These are phyloP conservation scores for Capreolus pygargus DNA, from an alignment of 2,113 vertebrate species.

Conservation along the genomic window DNA sequence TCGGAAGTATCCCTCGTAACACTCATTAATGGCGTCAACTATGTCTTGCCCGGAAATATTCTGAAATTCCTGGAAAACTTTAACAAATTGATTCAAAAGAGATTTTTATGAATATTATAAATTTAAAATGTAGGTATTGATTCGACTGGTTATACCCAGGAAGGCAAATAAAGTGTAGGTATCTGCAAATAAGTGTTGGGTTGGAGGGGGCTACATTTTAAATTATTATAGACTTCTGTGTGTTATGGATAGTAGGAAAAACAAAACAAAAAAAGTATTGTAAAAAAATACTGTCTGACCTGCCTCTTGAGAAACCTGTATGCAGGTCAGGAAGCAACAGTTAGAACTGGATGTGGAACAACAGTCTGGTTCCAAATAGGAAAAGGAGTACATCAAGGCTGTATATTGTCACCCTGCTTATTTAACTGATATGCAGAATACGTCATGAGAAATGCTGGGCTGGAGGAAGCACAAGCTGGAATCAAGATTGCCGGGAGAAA, in stretches of 20 bases:
- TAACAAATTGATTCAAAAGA: background rate
- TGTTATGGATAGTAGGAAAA: background rate
- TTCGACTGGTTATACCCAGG: background rate
- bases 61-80: slow-evolving; percentile 89
- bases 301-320: too few relatives aligned
- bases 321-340: too few relatives aligned
- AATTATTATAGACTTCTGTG: background rate
- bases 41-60: slow-evolving; percentile 85
- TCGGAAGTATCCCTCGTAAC: slow-evolving; percentile 85
- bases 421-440: too few relatives aligned
- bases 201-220: background rate
- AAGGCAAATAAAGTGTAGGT: background rate
- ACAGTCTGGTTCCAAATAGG: too few relatives aligned
- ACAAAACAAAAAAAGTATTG: background rate
- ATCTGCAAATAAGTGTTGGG: background rate
- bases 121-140: background rate
- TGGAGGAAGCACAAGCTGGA: too few relatives aligned
- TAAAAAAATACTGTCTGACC: background rate
- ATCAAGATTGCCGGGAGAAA: too few relatives aligned
- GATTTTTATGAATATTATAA: background rate
- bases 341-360: too few relatives aligned
- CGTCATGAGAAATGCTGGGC: too few relatives aligned
- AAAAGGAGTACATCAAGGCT: too few relatives aligned
- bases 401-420: too few relatives aligned
- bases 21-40: slow-evolving; percentile 82